Evolutionary conservation across 2,797 vertebrate genomes (phyloP), one percentile per base, ranked within the genome.

Genomic region (Enteromius trimaculatus): DNA sequence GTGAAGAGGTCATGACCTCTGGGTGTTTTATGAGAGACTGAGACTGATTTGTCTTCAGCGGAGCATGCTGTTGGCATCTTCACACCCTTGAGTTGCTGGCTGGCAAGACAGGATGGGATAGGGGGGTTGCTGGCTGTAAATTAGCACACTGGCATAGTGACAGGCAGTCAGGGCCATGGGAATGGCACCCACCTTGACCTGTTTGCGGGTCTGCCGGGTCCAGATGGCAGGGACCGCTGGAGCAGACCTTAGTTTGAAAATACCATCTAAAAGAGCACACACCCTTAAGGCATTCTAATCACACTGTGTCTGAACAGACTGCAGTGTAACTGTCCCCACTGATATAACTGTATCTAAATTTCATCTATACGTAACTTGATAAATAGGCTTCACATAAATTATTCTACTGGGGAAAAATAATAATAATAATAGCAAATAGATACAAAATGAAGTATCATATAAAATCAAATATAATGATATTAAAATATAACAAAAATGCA

Each of bases 1-100:
- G 93, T 94, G 91, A 94, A 89, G 91, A 92, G 94, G 94, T 94
- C 91, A 78, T 87, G 92, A 92, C 94, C 93, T 94, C 90, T 89
- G 91, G 90, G 92, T 93, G 91, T 85, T 95, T 94, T 94, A 95
- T 89, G 91, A 92, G 79, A 81, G 79, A 75, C 42, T 84, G 91
- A 86, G 90, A 88, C 92, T 93, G 93, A 94, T 94, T 92, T 92
- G 93, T 94, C 91, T 93, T 93, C 91, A 87, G 84, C 88, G 89
- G 91, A 92, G 93, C 93, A 89, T 94, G 92, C 89, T 88, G 90
- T 90, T 90, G 90, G 90, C 85, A 85, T 91, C 90, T 92, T 94
- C 91, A 93, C 94, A 92, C 92, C 90, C 86, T 86, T 86, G 83
- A 89, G 87, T 79, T 84, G 84, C 86, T 85, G 86, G 84, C 85